These are phyloP conservation scores for Polyommatus icarus DNA, from an alignment of 2,888 invertebrate genomes.

Conservation along the genomic window DNA sequence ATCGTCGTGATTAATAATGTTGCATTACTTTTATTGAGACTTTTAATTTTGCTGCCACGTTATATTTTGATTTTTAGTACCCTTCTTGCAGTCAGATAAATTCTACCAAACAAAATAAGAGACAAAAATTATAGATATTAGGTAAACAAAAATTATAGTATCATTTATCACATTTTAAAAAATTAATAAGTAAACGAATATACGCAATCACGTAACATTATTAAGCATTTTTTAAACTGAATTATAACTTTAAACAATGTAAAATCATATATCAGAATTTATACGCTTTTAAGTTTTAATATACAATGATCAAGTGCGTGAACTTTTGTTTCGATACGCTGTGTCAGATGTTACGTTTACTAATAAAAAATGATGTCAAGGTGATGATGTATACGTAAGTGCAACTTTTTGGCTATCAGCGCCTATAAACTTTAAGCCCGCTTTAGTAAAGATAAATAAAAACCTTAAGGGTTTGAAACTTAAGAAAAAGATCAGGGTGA, in stretches of 20 bases:
- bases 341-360: conserved; percentile 22
- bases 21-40: neutral
- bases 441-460: neutral
- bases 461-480: neutral
- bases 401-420: neutral
- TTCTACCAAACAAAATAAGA: neutral
- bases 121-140: too few relatives aligned
- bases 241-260: neutral
- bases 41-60: neutral
- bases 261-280: neutral
- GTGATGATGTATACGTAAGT: conserved; percentile 8
- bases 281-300: neutral
- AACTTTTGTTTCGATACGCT: conserved; percentile 12
- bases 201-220: too few relatives aligned
- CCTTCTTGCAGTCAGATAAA: neutral
- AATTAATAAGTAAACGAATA: too few relatives aligned
- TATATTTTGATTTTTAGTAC: neutral
- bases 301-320: conserved; percentile 14
- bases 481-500: neutral
- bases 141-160: too few relatives aligned
- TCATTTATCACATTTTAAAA: too few relatives aligned
- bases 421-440: neutral
- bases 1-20: neutral
- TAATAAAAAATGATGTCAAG: conserved; percentile 26
- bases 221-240: too few relatives aligned